A percentile compares a stretch with the other conserved stretches of the same genome.
phyloP scores from a whole-genome alignment of 2,797 vertebrate species.

The Nannoperca australis region DNA sequence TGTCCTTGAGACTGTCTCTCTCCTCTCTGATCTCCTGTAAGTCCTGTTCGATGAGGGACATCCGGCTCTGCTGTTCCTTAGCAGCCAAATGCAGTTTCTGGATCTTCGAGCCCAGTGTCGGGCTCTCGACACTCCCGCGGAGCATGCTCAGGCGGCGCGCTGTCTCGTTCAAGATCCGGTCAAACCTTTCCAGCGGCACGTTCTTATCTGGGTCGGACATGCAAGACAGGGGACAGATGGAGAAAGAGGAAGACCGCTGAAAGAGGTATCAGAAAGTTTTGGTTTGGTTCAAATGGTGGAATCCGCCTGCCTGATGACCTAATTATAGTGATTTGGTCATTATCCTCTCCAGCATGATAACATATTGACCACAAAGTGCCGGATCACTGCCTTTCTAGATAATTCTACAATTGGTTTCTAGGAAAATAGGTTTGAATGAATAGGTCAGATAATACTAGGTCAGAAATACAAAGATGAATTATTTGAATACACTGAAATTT shows the following conservation, averaged over 20 bases:
- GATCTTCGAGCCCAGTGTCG: constrained; percentile 85
- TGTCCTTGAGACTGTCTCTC: constrained; percentile 91
- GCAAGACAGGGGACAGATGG: constrained; percentile 33
- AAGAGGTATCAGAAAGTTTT: neutral
- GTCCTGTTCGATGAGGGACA: constrained; percentile 86
- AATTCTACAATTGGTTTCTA: constrained; percentile 10
- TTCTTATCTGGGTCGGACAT: constrained; percentile 69
- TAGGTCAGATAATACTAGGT: constrained; percentile 8
- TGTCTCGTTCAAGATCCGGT: constrained; percentile 84
- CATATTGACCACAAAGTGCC: constrained; percentile 20
- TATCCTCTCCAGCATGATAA: constrained; percentile 32
- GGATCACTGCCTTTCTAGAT: constrained; percentile 6
- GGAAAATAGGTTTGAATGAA: constrained; percentile 33
- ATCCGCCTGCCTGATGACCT: constrained; percentile 16
- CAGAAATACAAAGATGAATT: constrained; percentile 27
- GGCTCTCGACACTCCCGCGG: constrained; percentile 80
- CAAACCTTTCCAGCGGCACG: constrained; percentile 71
- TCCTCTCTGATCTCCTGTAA: constrained; percentile 89
- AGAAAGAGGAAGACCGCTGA: neutral
- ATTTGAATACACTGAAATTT: constrained; percentile 37
- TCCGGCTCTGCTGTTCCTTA: constrained; percentile 81
- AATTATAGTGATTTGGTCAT: constrained; percentile 45
- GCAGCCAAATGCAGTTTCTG: constrained; percentile 85
- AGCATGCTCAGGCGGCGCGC: constrained; percentile 83
- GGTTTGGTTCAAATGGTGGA: constrained; percentile 12